Percentiles rank a stretch among this genome's conserved stretches.
These are phyloP conservation scores for Ctenicera cuprea DNA, from an alignment of 2,888 invertebrate species.

Conservation along the genomic window DNA sequence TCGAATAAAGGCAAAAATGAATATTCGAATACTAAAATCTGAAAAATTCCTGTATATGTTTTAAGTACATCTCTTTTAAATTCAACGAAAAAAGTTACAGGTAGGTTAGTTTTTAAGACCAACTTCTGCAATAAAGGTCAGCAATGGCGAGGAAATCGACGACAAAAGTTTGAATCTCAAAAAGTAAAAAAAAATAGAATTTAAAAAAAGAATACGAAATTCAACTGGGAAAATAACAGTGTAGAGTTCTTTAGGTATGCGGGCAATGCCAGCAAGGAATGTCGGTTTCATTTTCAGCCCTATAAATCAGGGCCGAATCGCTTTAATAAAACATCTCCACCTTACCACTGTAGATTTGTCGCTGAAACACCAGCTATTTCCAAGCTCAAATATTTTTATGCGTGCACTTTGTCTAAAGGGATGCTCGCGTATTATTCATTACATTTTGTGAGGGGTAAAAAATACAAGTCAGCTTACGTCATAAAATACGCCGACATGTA, in stretches of 20 bases:
- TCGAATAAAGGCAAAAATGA: no score
- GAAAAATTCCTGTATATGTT: no score
- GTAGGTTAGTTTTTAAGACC: no score
- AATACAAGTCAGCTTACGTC: conserved; percentile 49
- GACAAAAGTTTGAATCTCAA: no score
- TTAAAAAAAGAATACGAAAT: neutral
- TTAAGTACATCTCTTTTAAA: no score
- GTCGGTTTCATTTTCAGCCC: conserved; percentile 70
- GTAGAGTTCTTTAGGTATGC: conserved; percentile 70
- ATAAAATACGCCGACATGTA: conserved; percentile 41
- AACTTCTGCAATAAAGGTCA: no score
- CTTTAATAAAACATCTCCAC: conserved; percentile 71
- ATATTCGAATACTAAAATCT: no score
- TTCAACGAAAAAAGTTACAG: no score
- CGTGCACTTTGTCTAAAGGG: conserved; percentile 70
- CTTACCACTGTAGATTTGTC: conserved; percentile 62
- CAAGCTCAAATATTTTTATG: conserved; percentile 71
- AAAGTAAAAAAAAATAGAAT: neutral
- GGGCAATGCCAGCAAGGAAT: conserved; percentile 69
- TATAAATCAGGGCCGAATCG: conserved; percentile 71
- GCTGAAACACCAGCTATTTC: conserved; percentile 67
- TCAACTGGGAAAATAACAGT: conserved; percentile 43
- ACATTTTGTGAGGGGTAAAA: conserved; percentile 58
- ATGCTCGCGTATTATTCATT: conserved; percentile 66
- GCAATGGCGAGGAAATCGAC: no score